Conservation (phyloP, 2,113 vertebrate genomes). For the Oreocharis arfaki region DNA sequence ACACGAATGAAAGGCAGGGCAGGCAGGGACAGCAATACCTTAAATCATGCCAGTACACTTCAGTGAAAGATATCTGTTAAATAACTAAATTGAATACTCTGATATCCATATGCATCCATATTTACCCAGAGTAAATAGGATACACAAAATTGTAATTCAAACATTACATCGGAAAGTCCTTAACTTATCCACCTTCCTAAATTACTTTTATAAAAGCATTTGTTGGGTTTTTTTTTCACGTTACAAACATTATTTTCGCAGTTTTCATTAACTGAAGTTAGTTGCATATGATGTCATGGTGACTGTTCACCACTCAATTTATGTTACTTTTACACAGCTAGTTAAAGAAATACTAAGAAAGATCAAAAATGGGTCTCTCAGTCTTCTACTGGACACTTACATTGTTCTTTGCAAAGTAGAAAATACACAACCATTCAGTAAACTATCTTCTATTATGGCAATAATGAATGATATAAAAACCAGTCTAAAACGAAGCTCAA, state of each 20-base stretch:
- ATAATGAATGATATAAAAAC: background rate
- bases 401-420: background rate
- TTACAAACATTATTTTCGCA: background rate
- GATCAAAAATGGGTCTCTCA: background rate
- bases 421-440: background rate
- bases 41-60: background rate
- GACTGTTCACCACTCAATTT: background rate
- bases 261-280: background rate
- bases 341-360: background rate
- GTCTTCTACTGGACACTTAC: background rate
- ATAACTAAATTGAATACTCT: background rate
- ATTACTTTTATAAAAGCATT: background rate
- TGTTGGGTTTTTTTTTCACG: background rate
- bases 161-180: background rate
- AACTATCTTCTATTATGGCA: background rate
- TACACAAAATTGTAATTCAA: background rate
- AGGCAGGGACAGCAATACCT: background rate
- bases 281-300: background rate
- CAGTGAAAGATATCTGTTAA: background rate
- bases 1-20: background rate
- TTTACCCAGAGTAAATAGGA: background rate
- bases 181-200: background rate
- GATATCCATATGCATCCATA: background rate
- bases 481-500: background rate
- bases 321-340: background rate